Evolutionary conservation across 2,797 vertebrate species (phyloP).

Genomic region (Arnoldichthys spilopterus): DNA sequence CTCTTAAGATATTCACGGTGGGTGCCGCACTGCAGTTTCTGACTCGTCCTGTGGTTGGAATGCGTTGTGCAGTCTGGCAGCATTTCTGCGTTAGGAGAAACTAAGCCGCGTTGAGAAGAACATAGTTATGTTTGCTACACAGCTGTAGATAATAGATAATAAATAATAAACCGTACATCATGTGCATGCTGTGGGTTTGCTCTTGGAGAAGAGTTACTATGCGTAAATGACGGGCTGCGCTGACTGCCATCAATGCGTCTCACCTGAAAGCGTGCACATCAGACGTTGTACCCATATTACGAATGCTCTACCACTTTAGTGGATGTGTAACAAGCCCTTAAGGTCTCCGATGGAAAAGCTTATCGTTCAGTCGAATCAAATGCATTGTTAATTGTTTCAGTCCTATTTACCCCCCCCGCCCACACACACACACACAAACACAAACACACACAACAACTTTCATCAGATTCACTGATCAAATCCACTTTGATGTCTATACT

Average conservation of each 20-base stretch:
- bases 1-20: constrained; percentile 69
- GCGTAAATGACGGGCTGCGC: background rate
- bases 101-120: no score
- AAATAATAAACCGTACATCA: background rate
- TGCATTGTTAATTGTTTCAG: background rate
- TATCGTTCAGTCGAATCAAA: background rate
- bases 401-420: background rate
- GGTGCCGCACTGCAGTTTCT: constrained; percentile 86
- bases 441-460: background rate
- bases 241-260: constrained; percentile 7
- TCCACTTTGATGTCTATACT: background rate
- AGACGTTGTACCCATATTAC: background rate
- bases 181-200: background rate
- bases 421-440: no score
- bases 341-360: background rate
- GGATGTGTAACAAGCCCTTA: no score
- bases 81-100: background rate
- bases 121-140: background rate
- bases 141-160: no score
- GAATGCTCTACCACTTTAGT: no score
- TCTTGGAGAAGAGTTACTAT: constrained; percentile 3
- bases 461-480: background rate
- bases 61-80: constrained; percentile 45
- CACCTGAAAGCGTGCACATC: background rate
- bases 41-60: constrained; percentile 67